A percentile compares a stretch with the other conserved stretches of the same genome.
phyloP scores from a whole-genome alignment of 2,113 vertebrate genomes.

The Accipiter virgatus region DNA sequence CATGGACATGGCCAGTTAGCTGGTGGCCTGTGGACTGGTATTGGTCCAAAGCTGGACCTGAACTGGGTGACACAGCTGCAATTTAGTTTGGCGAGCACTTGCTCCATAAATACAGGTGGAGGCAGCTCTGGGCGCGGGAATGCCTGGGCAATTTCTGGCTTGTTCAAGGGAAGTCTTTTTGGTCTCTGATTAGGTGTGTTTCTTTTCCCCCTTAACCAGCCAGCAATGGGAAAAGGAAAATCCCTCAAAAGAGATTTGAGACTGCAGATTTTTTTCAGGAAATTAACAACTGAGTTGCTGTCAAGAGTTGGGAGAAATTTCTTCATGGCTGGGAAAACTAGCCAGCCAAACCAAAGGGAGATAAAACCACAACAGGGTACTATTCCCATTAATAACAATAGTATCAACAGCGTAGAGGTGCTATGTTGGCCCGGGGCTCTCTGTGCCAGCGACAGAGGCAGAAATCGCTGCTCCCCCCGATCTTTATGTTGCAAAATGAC shows the following conservation, averaged over 20 bases:
- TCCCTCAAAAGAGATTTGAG: not conserved
- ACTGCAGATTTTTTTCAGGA: not conserved
- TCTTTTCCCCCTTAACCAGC: not conserved
- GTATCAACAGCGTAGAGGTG: accelerated
- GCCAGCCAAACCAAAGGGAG: not conserved
- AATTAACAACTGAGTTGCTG: not conserved
- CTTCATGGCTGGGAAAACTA: not conserved
- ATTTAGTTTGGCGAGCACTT: not conserved
- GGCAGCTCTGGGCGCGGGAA: not conserved
- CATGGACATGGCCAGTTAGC: not conserved
- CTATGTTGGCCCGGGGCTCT: accelerated
- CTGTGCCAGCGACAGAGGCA: not conserved
- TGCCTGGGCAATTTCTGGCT: not conserved
- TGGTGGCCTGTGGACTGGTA: not conserved
- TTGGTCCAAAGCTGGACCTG: not conserved
- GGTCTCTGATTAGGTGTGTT: not conserved
- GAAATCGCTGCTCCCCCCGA: not conserved
- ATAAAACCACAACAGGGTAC: not conserved
- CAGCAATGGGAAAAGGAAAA: not conserved
- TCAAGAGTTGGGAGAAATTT: not conserved
- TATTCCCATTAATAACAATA: accelerated
- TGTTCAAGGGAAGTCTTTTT: not conserved
- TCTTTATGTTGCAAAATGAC: not conserved
- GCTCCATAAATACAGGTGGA: not conserved
- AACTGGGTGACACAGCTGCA: not conserved